Conservation (phyloP, 64 coral and sea anemone species). For the Actinia tenebrosa region DNA sequence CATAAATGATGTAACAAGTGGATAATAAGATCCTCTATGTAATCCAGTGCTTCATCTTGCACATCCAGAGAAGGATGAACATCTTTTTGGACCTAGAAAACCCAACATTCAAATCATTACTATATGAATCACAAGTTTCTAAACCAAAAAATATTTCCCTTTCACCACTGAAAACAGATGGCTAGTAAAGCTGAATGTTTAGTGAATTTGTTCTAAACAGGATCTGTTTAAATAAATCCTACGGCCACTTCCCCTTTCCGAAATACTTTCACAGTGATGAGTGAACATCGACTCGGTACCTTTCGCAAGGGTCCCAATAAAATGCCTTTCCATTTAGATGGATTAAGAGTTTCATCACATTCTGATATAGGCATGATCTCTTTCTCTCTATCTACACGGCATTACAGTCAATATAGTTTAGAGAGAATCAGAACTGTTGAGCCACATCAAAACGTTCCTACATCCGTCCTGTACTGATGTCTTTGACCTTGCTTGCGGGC, state of each 20-base stretch:
- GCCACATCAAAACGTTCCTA: not conserved
- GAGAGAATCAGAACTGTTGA: constrained; percentile 32
- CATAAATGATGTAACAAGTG: constrained; percentile 88
- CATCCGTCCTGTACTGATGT: constrained; percentile 7
- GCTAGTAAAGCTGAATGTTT: not conserved
- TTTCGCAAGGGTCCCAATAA: constrained; percentile 76
- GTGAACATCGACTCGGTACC: constrained; percentile 21
- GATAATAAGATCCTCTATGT: constrained; percentile 89
- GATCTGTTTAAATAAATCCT: constrained; percentile 25
- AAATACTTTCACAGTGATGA: constrained; percentile 9
- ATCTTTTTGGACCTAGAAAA: constrained; percentile 79
- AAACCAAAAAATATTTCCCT: not conserved
- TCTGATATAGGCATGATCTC: constrained; percentile 89
- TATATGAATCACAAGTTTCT: not conserved
- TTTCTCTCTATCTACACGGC: constrained; percentile 62
- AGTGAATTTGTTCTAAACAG: not conserved
- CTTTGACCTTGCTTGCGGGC: constrained; percentile 8
- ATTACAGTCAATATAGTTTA: constrained; percentile 54
- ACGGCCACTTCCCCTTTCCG: constrained; percentile 43
- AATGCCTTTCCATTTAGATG: constrained; percentile 89
- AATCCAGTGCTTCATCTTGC: constrained; percentile 89
- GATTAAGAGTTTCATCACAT: constrained; percentile 71
- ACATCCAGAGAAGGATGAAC: constrained; percentile 80
- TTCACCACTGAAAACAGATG: not conserved
- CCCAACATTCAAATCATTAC: constrained; percentile 1